Base-by-base conservation (phyloP, 2,888 invertebrate genomes). In the Sphaerophoria rueppellii region DNA sequence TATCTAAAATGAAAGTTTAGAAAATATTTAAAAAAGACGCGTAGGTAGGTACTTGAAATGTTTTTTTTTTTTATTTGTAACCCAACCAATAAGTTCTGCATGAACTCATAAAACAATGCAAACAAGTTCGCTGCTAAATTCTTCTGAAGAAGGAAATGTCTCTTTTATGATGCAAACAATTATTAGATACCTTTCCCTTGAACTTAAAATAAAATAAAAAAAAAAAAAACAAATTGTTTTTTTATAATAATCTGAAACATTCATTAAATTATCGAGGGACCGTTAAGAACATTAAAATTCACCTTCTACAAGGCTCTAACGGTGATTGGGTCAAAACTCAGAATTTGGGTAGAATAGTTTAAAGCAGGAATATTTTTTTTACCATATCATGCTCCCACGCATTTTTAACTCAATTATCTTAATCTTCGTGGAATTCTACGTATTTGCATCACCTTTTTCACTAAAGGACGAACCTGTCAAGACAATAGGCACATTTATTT, bases 321-420 rank as follows among this genome's bases (percentile, higher is more conserved):
- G 43, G 60, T 24, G 9, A 43, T 43, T 43, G 11, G 4, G 11
- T 5, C 11, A 7, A 43, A 43, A 43, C 11, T 9, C 1, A 43
- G 12, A 9, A 43, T 5, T 43, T 11, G 12, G 11, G 43, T 43
- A 71, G 74, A 58, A 54, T 3, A 5, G 32, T 4, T 75, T 40
- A 37, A 46, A 37, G 24, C 48, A 24, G 24, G 24, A 24, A 24
- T 24, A 24, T 54, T 60, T 11, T 52, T 69, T 60, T 48, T 60
- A 9, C 34, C 34, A 61, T 60, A 9, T 34, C 34, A 61, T 57
- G 57, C 83, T 80, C 83, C 79, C 71, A 83, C 83, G 61, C 71
- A 71, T 34, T 50, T 24, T 24, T 16, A 55, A 40, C 69, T 60
- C 72, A 82, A 82, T 82, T 70, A 78, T 71, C 61, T 69, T 46